phyloP scores from a whole-genome alignment of 53 echinoderm and acorn worm species.

The Echinarachnius parma region DNA sequence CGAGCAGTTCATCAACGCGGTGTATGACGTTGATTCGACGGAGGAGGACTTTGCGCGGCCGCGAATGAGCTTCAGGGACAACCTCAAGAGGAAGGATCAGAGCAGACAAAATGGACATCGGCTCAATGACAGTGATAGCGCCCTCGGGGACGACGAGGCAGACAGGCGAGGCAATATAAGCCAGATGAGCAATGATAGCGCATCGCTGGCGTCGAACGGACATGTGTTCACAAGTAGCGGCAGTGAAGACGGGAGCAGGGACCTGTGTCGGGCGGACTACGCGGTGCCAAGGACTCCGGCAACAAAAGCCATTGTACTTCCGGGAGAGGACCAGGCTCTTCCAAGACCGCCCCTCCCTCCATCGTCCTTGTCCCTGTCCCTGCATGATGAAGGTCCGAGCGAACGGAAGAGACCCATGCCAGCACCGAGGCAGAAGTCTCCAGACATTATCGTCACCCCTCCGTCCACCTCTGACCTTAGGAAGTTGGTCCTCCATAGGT shows the following conservation, averaged over 20 bases:
- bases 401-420: conserved; percentile 45
- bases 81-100: conserved; percentile 29
- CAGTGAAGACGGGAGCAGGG: conserved; percentile 28
- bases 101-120: conserved; percentile 37
- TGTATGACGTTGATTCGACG: conserved; percentile 68
- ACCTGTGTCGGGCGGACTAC: conserved; percentile 48
- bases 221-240: conserved; percentile 13
- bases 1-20: conserved; percentile 90
- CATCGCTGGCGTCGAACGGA: not conserved
- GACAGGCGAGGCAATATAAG: conserved; percentile 29
- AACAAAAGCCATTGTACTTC: conserved; percentile 14
- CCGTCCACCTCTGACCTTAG: not conserved
- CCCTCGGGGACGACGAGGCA: conserved; percentile 16
- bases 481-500: not conserved
- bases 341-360: conserved; percentile 25
- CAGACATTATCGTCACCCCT: conserved; percentile 25
- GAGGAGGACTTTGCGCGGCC: conserved; percentile 66
- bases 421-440: conserved; percentile 30
- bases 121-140: conserved; percentile 48
- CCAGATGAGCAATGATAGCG: conserved; percentile 1
- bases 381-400: conserved; percentile 38
- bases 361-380: conserved; percentile 1
- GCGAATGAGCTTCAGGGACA: conserved; percentile 29
- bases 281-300: conserved; percentile 54
- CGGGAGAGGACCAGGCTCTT: not conserved